phyloP scores from a whole-genome alignment of 2,113 vertebrate genomes.

The Garra rufa region DNA sequence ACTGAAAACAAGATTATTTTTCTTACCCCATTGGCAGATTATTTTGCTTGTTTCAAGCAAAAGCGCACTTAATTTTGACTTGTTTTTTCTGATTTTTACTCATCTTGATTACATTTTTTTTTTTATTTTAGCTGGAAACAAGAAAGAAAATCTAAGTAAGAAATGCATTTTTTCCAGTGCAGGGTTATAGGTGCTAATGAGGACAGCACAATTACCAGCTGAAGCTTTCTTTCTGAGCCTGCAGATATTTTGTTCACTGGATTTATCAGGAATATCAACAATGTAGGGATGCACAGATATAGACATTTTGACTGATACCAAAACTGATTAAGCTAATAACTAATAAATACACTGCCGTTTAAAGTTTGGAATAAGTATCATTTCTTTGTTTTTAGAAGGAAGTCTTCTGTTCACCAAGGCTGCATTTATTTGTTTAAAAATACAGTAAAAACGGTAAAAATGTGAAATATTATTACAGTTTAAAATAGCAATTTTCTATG shows the following conservation, averaged over 20 bases:
- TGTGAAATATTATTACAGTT: not conserved
- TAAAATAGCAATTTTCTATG: not conserved
- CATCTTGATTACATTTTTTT: too few species aligned
- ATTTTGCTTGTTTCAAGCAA: too few species aligned
- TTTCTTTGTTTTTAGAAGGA: not conserved
- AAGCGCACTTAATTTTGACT: too few species aligned
- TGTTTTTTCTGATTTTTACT: too few species aligned
- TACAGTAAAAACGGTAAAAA: not conserved
- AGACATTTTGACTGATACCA: not conserved
- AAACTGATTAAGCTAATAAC: not conserved
- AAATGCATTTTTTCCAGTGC: too few species aligned
- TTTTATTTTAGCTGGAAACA: too few species aligned
- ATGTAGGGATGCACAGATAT: constrained; percentile 24
- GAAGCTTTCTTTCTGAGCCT: not conserved
- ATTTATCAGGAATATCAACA: not conserved
- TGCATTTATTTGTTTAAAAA: not conserved
- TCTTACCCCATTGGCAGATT: too few species aligned
- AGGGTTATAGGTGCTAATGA: not conserved
- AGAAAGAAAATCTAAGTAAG: too few species aligned
- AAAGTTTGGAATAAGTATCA: not conserved
- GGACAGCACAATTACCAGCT: not conserved
- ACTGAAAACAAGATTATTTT: too few species aligned
- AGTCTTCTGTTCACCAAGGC: not conserved
- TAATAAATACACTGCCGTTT: not conserved
- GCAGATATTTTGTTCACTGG: not conserved